Evolutionary conservation across 2,797 vertebrate species (phyloP).

Genomic region (Syngnathus rostellatus): DNA sequence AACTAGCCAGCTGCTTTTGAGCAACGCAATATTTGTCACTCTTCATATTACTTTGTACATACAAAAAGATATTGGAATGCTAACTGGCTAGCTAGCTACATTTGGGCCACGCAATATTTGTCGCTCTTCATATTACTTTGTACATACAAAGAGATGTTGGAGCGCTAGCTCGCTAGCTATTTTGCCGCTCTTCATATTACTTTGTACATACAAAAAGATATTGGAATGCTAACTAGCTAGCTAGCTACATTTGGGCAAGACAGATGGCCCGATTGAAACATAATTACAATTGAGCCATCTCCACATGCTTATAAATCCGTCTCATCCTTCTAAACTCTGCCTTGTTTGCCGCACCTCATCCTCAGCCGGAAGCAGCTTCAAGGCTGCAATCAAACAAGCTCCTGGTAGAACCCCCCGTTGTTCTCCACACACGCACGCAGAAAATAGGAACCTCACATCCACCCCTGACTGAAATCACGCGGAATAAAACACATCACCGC

Average conservation of each 20-base stretch:
- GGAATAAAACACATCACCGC: not conserved
- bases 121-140: no score
- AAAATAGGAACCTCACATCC: not conserved
- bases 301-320: slow-evolving; percentile 1
- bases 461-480: not conserved
- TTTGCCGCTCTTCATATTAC: no score
- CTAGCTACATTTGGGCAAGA: not conserved
- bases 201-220: no score
- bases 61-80: no score
- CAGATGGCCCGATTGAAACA: not conserved
- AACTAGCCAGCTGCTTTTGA: no score
- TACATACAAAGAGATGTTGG: no score
- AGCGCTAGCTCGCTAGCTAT: no score
- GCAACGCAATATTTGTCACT: no score
- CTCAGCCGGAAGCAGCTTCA: slow-evolving; percentile 44
- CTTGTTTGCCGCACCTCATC: not conserved
- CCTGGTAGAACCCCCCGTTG: slow-evolving; percentile 39
- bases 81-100: no score
- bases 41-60: no score
- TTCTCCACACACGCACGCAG: slow-evolving; percentile 11
- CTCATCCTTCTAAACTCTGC: slow-evolving; percentile 21
- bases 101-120: no score
- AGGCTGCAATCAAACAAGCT: slow-evolving; percentile 50
- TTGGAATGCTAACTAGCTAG: no score
- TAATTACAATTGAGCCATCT: not conserved